These are phyloP conservation scores for Austrofundulus limnaeus DNA, from an alignment of 2,113 vertebrate genomes.

Conservation along the genomic window DNA sequence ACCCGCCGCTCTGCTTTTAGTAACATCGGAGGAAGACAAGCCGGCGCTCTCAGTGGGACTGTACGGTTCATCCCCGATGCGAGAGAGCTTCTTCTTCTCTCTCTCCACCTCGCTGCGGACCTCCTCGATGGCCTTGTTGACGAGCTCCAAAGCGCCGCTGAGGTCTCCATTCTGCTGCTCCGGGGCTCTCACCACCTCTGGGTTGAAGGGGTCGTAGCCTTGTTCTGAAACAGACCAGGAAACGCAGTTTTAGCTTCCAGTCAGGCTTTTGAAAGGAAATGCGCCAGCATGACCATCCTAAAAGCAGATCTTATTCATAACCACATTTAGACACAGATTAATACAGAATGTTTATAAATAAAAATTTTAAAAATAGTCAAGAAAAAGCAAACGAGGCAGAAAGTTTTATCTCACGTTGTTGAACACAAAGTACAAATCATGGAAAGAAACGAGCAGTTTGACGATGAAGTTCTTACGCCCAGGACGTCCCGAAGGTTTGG, in stretches of 20 bases:
- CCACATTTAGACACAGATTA: too few relatives aligned
- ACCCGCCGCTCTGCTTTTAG: slow-evolving; percentile 32
- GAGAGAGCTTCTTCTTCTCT: slow-evolving; percentile 87
- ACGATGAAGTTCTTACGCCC: too few relatives aligned
- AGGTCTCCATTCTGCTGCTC: slow-evolving; percentile 78
- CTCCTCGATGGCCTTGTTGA: slow-evolving; percentile 93
- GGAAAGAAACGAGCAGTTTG: too few relatives aligned
- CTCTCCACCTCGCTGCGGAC: slow-evolving; percentile 90
- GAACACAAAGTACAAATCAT: too few relatives aligned
- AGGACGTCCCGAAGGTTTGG: too few relatives aligned
- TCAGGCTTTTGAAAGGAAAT: background rate
- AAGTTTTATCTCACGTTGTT: too few relatives aligned
- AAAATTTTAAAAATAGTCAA: too few relatives aligned
- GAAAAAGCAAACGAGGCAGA: too few relatives aligned
- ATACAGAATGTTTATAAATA: too few relatives aligned
- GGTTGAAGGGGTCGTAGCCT: slow-evolving; percentile 92
- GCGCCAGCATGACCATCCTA: too few relatives aligned
- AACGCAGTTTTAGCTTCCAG: background rate
- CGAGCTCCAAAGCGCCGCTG: slow-evolving; percentile 84
- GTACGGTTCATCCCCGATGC: slow-evolving; percentile 83
- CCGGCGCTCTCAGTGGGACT: slow-evolving; percentile 45
- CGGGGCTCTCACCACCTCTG: slow-evolving; percentile 82
- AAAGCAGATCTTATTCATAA: background rate
- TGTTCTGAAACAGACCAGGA: slow-evolving; percentile 74
- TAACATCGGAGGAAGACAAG: slow-evolving; percentile 11